phyloP scores from a whole-genome alignment of 2,113 vertebrate genomes.

The Pao palembangensis region DNA sequence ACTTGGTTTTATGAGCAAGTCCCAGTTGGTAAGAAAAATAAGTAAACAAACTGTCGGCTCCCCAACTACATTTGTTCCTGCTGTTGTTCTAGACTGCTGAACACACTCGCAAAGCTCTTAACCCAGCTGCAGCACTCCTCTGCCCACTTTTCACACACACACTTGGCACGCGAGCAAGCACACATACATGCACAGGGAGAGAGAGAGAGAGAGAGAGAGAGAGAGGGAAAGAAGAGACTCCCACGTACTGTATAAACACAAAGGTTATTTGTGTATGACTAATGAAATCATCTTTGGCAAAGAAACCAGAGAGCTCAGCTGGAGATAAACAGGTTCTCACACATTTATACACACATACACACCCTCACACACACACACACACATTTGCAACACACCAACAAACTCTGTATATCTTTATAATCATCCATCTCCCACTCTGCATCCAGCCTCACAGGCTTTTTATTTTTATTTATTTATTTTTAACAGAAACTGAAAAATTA shows the following conservation, averaged over 20 bases:
- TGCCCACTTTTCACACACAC: not conserved
- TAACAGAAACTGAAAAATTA: slow-evolving; percentile 35
- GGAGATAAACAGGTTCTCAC: not conserved
- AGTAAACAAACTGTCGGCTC: slow-evolving; percentile 4
- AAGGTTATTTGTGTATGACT: slow-evolving; percentile 25
- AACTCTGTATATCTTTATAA: not conserved
- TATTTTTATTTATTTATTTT: not conserved
- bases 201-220: too few relatives aligned
- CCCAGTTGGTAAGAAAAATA: not conserved
- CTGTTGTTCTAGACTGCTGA: slow-evolving; percentile 33
- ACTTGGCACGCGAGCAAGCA: not conserved
- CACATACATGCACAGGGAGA: not conserved
- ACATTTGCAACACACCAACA: not conserved
- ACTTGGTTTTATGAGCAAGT: too few relatives aligned
- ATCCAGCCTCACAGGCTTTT: slow-evolving; percentile 1
- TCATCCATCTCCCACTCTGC: not conserved
- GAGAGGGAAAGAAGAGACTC: slow-evolving; percentile 14
- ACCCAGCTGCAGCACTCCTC: slow-evolving; percentile 22
- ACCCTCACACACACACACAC: too few relatives aligned
- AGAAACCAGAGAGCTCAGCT: slow-evolving; percentile 25
- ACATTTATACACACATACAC: not conserved
- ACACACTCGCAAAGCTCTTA: slow-evolving; percentile 31
- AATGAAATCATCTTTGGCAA: slow-evolving; percentile 36
- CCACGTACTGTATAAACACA: slow-evolving; percentile 17
- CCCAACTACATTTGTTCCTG: slow-evolving; percentile 34